Percentiles rank a stretch among this genome's conserved stretches.
phyloP scores from a whole-genome alignment of 2,888 invertebrate species.

The Neuroscelio doddi region DNA sequence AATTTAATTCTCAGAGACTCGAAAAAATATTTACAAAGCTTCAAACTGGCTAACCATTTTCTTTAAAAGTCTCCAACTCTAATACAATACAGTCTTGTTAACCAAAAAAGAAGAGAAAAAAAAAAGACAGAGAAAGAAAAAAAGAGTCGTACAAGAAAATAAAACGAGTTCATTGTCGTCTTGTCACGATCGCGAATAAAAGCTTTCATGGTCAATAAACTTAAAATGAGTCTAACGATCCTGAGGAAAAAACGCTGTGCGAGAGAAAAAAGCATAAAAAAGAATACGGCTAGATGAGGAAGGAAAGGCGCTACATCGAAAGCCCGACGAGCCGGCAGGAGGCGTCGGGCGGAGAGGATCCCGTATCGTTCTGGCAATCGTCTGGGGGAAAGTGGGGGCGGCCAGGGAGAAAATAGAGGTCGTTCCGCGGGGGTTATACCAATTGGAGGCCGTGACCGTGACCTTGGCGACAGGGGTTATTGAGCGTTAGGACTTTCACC shows the following conservation, averaged over 20 bases:
- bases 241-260: constrained; percentile 13
- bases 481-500: constrained; percentile 69
- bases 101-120: background rate
- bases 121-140: constrained; percentile 6
- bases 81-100: background rate
- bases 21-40: background rate
- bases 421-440: constrained; percentile 32
- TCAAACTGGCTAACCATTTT: background rate
- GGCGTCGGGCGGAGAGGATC: constrained; percentile 48
- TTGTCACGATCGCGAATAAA: constrained; percentile 34
- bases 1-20: too few species aligned
- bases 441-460: constrained; percentile 64
- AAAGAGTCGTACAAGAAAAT: constrained; percentile 11
- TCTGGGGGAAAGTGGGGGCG: constrained; percentile 41
- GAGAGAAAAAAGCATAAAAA: constrained; percentile 2
- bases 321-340: constrained; percentile 39
- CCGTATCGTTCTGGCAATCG: constrained; percentile 63
- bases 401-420: constrained; percentile 31
- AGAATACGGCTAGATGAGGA: constrained; percentile 6
- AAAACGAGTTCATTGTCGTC: constrained; percentile 11
- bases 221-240: constrained; percentile 45
- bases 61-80: background rate
- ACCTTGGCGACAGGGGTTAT: constrained; percentile 68
- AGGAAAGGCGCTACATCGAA: constrained; percentile 32
- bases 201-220: constrained; percentile 44